Conservation (phyloP, 1,140 invertebrate species). For the Tetramorium simillimum region DNA sequence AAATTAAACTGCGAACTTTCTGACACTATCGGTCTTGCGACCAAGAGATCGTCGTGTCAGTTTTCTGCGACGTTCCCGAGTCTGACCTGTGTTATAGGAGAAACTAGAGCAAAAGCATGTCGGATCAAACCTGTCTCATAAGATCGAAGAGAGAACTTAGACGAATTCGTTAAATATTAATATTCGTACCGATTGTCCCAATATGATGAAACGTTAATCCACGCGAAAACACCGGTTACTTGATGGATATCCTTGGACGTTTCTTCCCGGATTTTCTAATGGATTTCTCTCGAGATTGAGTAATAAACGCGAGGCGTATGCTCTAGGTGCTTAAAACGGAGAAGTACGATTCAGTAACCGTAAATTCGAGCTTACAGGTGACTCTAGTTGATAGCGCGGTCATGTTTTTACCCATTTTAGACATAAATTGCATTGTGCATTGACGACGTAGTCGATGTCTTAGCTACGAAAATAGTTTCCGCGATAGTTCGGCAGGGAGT, state of each 20-base stretch:
- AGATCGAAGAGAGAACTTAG: conserved; percentile 51
- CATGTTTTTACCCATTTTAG: conserved; percentile 55
- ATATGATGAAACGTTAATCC: background rate
- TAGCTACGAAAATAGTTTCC: conserved; percentile 21
- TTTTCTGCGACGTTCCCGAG: conserved; percentile 29
- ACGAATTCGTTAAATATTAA: conserved; percentile 64
- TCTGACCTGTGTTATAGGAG: conserved; percentile 2
- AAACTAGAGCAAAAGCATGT: conserved; percentile 41
- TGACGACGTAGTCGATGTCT: conserved; percentile 45
- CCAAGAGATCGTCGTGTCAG: conserved; percentile 5
- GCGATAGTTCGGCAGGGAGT: background rate
- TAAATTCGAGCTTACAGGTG: conserved; percentile 56
- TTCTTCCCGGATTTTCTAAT: conserved; percentile 2
- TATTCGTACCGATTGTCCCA: conserved; percentile 16
- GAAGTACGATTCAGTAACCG: background rate
- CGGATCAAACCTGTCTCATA: conserved; percentile 4
- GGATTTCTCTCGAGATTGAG: conserved; percentile 23
- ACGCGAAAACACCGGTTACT: background rate
- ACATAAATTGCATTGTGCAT: conserved; percentile 39
- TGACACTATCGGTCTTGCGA: conserved; percentile 42
- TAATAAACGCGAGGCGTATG: conserved; percentile 23
- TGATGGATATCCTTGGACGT: conserved; percentile 19
- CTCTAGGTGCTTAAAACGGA: conserved; percentile 50
- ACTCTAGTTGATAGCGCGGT: conserved; percentile 55
- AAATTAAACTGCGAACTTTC: conserved; percentile 21